phyloP scores from a whole-genome alignment of 2,113 vertebrate species.

The Phyllostomus discolor region DNA sequence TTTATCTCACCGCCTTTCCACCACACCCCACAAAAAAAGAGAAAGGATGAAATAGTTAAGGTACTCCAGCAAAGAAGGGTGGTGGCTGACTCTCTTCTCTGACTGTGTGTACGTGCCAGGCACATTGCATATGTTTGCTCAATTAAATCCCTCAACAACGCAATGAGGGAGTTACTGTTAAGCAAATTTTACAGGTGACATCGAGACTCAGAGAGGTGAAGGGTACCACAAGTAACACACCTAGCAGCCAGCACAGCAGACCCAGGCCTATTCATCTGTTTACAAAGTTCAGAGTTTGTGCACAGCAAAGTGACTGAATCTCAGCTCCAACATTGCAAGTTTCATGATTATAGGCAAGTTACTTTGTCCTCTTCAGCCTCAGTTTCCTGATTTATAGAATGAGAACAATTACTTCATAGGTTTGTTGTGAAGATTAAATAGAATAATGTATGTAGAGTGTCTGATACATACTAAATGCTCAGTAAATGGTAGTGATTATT shows the following conservation, averaged over 20 bases:
- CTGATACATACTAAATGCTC: neutral
- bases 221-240: no score
- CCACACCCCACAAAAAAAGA: neutral
- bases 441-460: neutral
- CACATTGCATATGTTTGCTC: neutral
- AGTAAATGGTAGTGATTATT: neutral
- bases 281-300: neutral
- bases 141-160: neutral
- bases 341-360: neutral
- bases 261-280: neutral
- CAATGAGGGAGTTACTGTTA: neutral
- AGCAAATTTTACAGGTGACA: neutral
- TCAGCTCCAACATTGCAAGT: neutral
- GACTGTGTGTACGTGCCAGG: neutral
- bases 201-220: neutral
- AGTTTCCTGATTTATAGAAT: neutral
- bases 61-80: neutral
- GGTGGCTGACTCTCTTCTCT: neutral
- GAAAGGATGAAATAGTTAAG: neutral
- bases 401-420: neutral
- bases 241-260: neutral
- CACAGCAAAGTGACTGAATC: neutral
- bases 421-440: neutral
- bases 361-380: neutral
- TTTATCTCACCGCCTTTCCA: rapidly evolving